Base-by-base conservation (phyloP, 2,888 invertebrate genomes). In the Tiphia femorata region DNA sequence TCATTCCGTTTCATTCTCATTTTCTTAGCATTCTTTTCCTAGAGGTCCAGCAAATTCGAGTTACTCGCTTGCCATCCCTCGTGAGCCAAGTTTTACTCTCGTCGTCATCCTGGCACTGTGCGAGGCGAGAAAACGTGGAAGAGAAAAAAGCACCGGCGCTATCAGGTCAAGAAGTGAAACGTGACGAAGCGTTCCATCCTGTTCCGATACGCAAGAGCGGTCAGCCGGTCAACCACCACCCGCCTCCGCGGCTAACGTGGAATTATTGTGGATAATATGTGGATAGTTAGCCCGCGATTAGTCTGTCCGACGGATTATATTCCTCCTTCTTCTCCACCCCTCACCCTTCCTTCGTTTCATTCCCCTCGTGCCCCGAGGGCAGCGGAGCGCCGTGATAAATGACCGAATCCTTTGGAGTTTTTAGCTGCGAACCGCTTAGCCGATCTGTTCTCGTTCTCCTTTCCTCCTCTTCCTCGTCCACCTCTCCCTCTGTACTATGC, bases 231-330 rank as follows among this genome's bases (percentile, higher is more conserved):
- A 29, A 41, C 27, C 33, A 37, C 49, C 21, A 42, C 37, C 25
- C 35, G 16, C 16, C 29, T 37, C 35, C 42, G 55, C 52, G 37
- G 52, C 50, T 62, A 71, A 73, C 70, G 64, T 77, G 52, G 68
- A 75, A 78, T 80, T 78, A 78, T 77, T 75, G 68, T 70, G 66
- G 73, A 74, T 75, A 76, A 77, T 75, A 73, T 66, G 70, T 65
- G 74, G 72, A 77, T 76, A 78, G 79, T 78, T 79, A 73, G 72
- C 70, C 72, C 66, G 67, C 79, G 80, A 81, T 81, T 82, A 81
- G 81, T 77, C 80, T 73, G 77, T 76, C 77, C 76, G 73, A 69
- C 72, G 77, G 78, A 79, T 79, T 77, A 79, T 79, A 77, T 79
- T 77, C 77, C 77, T 69, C 70, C 71, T 69, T n/a, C n/a, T n/a